These are phyloP conservation scores for Scylla paramamosain DNA, from an alignment of 1,140 invertebrate genomes.

Conservation along the genomic window DNA sequence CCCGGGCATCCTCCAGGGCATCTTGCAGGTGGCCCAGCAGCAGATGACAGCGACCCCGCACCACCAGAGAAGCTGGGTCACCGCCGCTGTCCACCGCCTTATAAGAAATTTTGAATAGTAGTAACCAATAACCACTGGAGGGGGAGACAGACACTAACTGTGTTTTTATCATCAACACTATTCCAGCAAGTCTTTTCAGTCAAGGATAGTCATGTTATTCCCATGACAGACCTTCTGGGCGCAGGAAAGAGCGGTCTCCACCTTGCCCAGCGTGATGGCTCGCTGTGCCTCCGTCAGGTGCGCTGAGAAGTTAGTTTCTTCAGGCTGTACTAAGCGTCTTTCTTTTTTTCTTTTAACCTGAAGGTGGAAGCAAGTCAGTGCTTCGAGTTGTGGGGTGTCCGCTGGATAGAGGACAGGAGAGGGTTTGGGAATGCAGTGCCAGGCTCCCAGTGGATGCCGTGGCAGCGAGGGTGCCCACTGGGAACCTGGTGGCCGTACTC, in stretches of 20 bases:
- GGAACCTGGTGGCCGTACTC: background rate
- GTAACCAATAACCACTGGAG: background rate
- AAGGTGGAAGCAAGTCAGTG: constrained; percentile 40
- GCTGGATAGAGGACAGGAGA: background rate
- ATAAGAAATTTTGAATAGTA: background rate
- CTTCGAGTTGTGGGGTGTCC: background rate
- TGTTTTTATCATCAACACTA: background rate
- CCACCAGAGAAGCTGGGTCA: constrained; percentile 92
- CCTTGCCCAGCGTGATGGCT: constrained; percentile 70
- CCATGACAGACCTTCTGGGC: constrained; percentile 78
- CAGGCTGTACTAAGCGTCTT: constrained; percentile 65
- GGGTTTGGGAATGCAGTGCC: background rate
- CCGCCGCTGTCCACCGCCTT: constrained; percentile 93
- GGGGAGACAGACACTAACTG: background rate
- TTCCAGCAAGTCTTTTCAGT: background rate
- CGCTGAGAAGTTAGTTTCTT: constrained; percentile 74
- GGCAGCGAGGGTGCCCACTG: background rate
- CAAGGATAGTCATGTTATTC: background rate
- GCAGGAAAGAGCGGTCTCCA: constrained; percentile 78
- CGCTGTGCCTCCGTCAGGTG: constrained; percentile 75
- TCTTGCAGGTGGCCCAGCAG: constrained; percentile 91
- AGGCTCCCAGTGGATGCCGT: background rate
- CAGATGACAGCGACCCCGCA: constrained; percentile 94
- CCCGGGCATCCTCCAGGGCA: constrained; percentile 91
- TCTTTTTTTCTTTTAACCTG: constrained; percentile 78